Evolutionary conservation across 35 echinoderm and acorn worm species (phyloP), one percentile per base, ranked within the genome.

Genomic region (Heliocidaris erythrogramma): DNA sequence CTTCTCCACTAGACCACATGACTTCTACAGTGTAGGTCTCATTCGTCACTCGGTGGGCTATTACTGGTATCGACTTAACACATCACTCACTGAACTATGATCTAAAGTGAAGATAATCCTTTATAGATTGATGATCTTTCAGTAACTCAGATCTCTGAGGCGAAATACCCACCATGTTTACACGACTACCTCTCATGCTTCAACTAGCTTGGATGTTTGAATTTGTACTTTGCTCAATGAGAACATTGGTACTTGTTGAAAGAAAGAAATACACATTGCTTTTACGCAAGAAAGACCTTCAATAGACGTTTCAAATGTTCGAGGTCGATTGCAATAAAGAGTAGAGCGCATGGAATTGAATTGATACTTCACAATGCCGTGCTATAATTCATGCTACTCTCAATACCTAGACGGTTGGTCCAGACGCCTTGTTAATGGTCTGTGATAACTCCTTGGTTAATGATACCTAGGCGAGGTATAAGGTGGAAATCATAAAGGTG

Each of bases 281-380:
- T 69, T 69, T 69, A 69, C 60, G 60, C 60, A 69, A 69, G 60
- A 69, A 69, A 69, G 60, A 69, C 60, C 60, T 69, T 69, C 65
- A 78, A 78, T 78, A 78, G 65, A 78, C 65, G 65, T 78, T 78
- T 78, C 65, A 78, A 17, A 78, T 78, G 65, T 78, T 78, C 18
- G 65, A 78, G 65, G 14, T 78, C 65, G 65, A 78, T 78, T n/a
- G 17, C 65, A 78, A 78, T 71, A 13, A 71, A 27, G 27, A 8
- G 65, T 18, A 78, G 27, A 78, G 65, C 65, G 21, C 65, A 27
- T 78, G 65, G 27, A 7, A 78, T n/a, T 78, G 65, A 78, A 78
- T 78, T 78, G 65, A 78, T 78, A 78, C 17, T 78, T n/a, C 65
- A 78, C 65, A 78, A 27, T 78, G 65, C 27, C 10, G 21, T 27